Percentiles rank a stretch among this genome's conserved stretches.
Conservation (phyloP, 2,888 invertebrate genomes). For the Torymus tubicola region DNA sequence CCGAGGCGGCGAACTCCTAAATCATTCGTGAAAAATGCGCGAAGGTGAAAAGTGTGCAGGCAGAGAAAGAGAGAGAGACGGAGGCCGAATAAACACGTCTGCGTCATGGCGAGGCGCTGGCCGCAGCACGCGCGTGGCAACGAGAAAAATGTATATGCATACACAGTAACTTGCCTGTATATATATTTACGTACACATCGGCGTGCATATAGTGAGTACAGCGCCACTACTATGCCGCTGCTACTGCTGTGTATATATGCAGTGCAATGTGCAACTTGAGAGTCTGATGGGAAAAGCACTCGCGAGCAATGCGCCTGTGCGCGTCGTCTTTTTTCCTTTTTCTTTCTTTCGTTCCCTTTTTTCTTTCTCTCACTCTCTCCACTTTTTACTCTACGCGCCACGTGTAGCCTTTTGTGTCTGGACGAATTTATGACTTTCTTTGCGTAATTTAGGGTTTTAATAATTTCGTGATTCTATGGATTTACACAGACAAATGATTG, state of each 20-base stretch:
- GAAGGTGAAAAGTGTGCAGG: constrained; percentile 32
- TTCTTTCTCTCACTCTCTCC: background rate
- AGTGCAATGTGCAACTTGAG: constrained; percentile 25
- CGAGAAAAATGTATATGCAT: background rate
- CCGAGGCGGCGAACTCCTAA: constrained; percentile 51
- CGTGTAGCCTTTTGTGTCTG: background rate
- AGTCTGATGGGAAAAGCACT: constrained; percentile 38
- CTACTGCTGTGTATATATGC: background rate
- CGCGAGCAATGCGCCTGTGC: background rate
- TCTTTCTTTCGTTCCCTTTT: background rate
- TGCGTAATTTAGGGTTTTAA: constrained; percentile 24
- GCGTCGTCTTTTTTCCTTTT: background rate
- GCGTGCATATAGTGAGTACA: background rate
- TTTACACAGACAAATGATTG: background rate
- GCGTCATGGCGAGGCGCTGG: background rate
- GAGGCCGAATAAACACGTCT: constrained; percentile 25
- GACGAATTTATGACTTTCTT: constrained; percentile 39
- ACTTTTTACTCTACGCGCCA: background rate
- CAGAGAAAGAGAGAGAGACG: too few relatives aligned
- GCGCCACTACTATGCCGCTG: background rate
- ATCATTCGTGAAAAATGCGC: constrained; percentile 60
- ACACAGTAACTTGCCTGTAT: background rate
- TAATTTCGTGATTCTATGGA: constrained; percentile 40
- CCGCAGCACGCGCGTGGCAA: background rate
- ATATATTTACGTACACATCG: constrained; percentile 10